These are phyloP conservation scores for Hydrozoanthus gracilis DNA, from an alignment of 92 coral and sea anemone species.

Conservation along the genomic window DNA sequence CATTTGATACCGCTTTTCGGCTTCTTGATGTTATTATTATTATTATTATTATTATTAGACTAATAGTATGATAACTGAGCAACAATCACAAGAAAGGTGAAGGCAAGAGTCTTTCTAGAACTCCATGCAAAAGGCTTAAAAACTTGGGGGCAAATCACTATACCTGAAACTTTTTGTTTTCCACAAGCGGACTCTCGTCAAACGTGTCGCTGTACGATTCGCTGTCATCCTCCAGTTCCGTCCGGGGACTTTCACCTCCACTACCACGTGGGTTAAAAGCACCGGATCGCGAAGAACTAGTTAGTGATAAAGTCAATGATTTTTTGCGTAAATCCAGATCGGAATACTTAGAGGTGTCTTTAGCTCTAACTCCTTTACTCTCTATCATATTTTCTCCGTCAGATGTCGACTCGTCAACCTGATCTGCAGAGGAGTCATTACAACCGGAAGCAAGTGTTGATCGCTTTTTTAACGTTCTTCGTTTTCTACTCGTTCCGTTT, in stretches of 20 bases:
- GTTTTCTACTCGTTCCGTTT: conserved; percentile 16
- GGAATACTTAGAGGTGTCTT: conserved; percentile 67
- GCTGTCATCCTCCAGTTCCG: conserved; percentile 86
- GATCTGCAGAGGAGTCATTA: conserved; percentile 56
- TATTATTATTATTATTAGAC: too few relatives aligned
- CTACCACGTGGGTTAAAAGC: conserved; percentile 41
- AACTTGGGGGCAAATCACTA: neutral
- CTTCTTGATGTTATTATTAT: too few relatives aligned
- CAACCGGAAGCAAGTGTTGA: conserved; percentile 10
- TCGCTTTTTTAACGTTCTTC: conserved; percentile 35
- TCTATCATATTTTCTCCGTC: conserved; percentile 65
- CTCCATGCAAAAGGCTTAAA: too few relatives aligned
- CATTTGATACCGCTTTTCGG: too few relatives aligned
- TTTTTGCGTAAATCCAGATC: conserved; percentile 84
- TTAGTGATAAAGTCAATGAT: conserved; percentile 78
- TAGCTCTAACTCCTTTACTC: conserved; percentile 52
- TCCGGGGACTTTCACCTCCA: conserved; percentile 80
- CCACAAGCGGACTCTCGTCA: conserved; percentile 88
- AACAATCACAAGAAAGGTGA: too few relatives aligned
- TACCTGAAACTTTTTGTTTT: conserved; percentile 81
- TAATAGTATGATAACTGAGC: too few relatives aligned
- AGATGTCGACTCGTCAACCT: conserved; percentile 68
- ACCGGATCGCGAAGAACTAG: conserved; percentile 70
- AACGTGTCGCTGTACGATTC: conserved; percentile 86
- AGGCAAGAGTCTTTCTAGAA: too few relatives aligned